Evolutionary conservation across 1,140 invertebrate species (phyloP), one percentile per base, ranked within the genome.

Genomic region (Zaprionus davidi): DNA sequence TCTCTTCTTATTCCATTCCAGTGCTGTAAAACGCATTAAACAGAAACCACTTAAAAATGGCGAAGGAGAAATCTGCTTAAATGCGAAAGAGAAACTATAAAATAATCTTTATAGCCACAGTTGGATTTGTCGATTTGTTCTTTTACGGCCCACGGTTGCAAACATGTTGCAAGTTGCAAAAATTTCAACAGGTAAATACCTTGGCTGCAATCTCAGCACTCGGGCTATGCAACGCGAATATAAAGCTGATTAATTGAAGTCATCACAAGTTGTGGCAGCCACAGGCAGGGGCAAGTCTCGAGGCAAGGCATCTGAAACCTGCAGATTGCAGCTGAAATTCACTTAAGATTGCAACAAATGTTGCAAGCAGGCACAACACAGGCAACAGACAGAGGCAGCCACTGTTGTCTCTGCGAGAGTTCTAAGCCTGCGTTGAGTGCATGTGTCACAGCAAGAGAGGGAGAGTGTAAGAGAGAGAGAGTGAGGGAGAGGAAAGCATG

Each of bases 171-270:
- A 53, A 41, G 38, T 46, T 38, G 59, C 59, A 62, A 60, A 26
- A 24, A 51, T 51, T 13, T n/a, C 17, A 49, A 13, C 36, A 64
- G 28, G 24, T 17, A 26, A 26, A 55, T 53, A 31, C 24, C 62
- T 44, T 51, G 46, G 58, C 49, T 72, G 81, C 81, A 90, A 90
- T 88, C 84, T 88, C 77, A 20, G 83, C 46, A 34, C 9, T 53
- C 38, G 67, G n/a, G 73, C 59, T 79, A 82, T 82, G 77, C 67
- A 71, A 76, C 46, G 36, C 58, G 76, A 65, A 64, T 56, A 82
- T 88, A 76, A 87, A 78, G 68, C 85, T 88, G 82, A 88, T 88
- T 88, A 88, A 88, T 88, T 90, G 86, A 82, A 90, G 78, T 90
- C 85, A 90, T 88, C 85, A 85, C 64, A 70, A 75, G 70, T 66